Percentiles rank a stretch among this genome's conserved stretches.
Evolutionary conservation across 2,797 vertebrate species (phyloP).

Genomic region (Fistularia tabacaria): DNA sequence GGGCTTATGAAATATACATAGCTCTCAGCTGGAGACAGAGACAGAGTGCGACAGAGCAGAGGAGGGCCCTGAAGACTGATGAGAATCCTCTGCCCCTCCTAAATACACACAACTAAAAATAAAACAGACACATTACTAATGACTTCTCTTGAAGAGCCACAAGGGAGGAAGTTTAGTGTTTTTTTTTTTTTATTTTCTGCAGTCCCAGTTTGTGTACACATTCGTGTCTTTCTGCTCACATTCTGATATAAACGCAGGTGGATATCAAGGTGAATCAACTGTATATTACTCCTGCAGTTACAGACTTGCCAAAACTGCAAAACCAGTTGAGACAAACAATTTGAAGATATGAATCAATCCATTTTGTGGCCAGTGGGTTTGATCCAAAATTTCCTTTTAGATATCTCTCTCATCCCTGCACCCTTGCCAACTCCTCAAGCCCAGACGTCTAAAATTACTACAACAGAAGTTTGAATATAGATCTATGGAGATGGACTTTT

Average conservation of each 20-base stretch:
- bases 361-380: no score
- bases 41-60: conserved; percentile 59
- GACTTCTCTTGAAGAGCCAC: conserved; percentile 47
- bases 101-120: conserved; percentile 55
- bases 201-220: background rate
- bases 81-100: conserved; percentile 30
- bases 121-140: conserved; percentile 60
- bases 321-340: background rate
- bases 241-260: background rate
- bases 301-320: no score
- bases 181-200: background rate
- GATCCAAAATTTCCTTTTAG: no score
- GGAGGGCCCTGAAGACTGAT: conserved; percentile 64
- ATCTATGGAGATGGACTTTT: no score
- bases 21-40: conserved; percentile 66
- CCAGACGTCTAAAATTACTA: no score
- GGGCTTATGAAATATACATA: conserved; percentile 77
- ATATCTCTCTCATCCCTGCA: no score
- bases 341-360: no score
- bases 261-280: no score
- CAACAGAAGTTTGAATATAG: no score
- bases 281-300: no score
- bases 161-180: conserved; percentile 21
- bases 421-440: no score
- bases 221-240: background rate